phyloP scores from a whole-genome alignment of 64 coral and sea anemone species.

The Dendrophyllia cribrosa region DNA sequence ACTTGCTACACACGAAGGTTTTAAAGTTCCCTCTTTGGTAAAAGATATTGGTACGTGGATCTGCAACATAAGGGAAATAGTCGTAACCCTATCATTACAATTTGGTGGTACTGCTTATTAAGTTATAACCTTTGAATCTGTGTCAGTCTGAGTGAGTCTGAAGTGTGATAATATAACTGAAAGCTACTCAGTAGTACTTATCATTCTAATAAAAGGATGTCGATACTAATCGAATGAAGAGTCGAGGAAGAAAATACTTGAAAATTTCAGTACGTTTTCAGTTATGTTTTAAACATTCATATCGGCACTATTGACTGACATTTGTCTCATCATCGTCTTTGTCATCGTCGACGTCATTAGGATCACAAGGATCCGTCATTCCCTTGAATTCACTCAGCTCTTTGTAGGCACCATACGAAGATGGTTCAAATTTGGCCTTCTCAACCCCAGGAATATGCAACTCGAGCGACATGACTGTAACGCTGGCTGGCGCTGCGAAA shows the following conservation, averaged over 20 bases:
- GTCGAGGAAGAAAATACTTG: not conserved
- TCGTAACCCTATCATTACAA: no score
- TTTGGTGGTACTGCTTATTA: no score
- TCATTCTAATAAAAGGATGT: no score
- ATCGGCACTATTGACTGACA: not conserved
- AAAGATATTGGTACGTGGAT: no score
- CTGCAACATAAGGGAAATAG: no score
- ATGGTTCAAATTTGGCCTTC: not conserved
- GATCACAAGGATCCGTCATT: conserved; percentile 27
- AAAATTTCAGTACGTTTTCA: not conserved
- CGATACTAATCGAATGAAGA: no score
- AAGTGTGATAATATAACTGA: no score
- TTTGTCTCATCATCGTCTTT: conserved; percentile 51
- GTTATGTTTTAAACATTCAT: not conserved
- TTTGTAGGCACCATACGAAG: conserved; percentile 5
- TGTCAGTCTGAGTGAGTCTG: no score
- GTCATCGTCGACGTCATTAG: conserved; percentile 61
- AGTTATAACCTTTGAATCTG: no score
- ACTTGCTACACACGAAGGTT: no score
- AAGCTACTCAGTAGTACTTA: no score
- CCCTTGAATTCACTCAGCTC: conserved; percentile 38
- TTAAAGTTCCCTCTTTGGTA: no score
- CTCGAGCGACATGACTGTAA: conserved; percentile 35
- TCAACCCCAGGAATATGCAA: conserved; percentile 27
- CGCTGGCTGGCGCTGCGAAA: conserved; percentile 34